Evolutionary conservation across 2,797 vertebrate genomes (phyloP).

Genomic region (Thunnus albacares): DNA sequence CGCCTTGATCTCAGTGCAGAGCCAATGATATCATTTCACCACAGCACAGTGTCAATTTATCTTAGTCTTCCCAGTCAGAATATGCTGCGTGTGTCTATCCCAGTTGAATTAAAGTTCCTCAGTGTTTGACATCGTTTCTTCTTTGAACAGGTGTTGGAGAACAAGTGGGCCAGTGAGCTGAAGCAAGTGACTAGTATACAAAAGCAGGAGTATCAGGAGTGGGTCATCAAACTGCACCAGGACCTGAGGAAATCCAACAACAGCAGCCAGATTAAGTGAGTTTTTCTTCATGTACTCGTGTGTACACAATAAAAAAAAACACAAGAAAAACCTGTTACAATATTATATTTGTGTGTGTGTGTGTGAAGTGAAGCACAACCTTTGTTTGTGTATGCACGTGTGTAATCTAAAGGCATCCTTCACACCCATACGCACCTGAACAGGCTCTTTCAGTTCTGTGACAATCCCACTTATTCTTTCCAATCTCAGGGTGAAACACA

Average conservation of each 20-base stretch:
- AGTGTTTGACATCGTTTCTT: neutral
- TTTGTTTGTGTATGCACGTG: neutral
- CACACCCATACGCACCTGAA: conserved; percentile 1
- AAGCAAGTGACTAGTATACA: conserved; percentile 96
- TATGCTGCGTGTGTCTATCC: neutral
- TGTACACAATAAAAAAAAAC: neutral
- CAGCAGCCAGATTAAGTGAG: conserved; percentile 91
- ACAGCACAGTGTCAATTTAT: neutral
- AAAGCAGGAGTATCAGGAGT: conserved; percentile 98
- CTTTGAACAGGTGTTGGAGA: conserved; percentile 91
- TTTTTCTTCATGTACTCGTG: neutral
- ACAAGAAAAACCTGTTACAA: neutral
- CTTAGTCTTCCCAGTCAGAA: neutral
- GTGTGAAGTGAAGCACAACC: no score
- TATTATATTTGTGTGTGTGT: neutral
- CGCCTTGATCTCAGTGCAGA: neutral
- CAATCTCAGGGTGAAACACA: conserved; percentile 9
- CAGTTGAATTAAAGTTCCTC: neutral
- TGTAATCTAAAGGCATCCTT: neutral
- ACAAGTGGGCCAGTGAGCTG: conserved; percentile 95
- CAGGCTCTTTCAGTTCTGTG: conserved; percentile 12
- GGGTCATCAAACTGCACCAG: conserved; percentile 97
- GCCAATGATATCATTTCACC: neutral
- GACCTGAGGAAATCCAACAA: conserved; percentile 96
- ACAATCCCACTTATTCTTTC: neutral